Evolutionary conservation across 2,113 vertebrate genomes (phyloP).

Genomic region (Petrocephalus microphthalmus): DNA sequence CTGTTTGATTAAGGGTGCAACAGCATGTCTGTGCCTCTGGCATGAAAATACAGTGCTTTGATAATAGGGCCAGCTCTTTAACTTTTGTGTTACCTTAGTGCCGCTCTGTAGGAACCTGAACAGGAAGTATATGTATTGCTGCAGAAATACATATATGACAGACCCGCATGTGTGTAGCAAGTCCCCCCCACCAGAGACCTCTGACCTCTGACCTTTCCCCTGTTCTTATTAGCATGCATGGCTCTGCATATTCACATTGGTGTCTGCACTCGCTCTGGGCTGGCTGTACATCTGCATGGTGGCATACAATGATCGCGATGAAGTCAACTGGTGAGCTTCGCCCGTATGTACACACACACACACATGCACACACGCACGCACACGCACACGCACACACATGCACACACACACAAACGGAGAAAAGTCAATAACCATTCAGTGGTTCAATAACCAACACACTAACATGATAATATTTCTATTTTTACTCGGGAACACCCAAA

Average conservation of each 20-base stretch:
- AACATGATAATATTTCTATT: neutral
- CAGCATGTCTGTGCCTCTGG: neutral
- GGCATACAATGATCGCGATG: constrained; percentile 78
- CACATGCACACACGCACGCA: neutral
- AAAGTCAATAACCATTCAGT: neutral
- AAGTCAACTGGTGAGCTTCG: constrained; percentile 79
- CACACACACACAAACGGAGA: neutral
- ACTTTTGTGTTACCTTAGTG: neutral
- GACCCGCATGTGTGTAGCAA: neutral
- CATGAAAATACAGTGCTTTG: neutral
- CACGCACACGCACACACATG: neutral
- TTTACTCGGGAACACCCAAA: neutral
- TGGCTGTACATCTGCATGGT: constrained; percentile 81
- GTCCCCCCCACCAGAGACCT: neutral
- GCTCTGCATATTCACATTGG: constrained; percentile 61
- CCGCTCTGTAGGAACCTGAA: neutral
- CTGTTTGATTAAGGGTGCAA: neutral
- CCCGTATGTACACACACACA: neutral
- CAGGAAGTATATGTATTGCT: neutral
- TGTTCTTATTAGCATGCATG: constrained; percentile 61
- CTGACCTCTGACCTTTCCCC: constrained; percentile 2
- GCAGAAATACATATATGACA: neutral
- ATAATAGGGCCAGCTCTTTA: neutral
- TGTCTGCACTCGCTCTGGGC: constrained; percentile 65
- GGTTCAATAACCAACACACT: neutral